Base-by-base conservation (phyloP, 2,797 vertebrate genomes). In the Nannoperca australis region DNA sequence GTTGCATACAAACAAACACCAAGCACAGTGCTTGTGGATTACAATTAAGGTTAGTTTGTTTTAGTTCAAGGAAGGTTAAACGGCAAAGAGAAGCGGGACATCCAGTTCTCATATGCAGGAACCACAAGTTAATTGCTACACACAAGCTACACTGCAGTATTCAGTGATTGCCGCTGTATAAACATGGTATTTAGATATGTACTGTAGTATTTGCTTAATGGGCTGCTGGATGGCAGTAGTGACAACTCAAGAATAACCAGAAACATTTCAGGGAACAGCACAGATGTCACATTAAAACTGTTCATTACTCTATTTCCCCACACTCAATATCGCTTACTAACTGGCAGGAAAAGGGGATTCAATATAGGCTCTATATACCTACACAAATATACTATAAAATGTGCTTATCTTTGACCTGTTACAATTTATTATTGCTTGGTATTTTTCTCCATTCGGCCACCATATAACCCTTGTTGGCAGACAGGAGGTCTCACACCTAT, bases 361-460 rank as follows among this genome's bases (percentile, higher is more conserved):
- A 69, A 73, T 81, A 79, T 30, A 74, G n/a, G 12, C 70, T 86
- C 70, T 80, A 60, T 81, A 0, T 64, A 78, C 24, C 60, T 69
- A 73, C 60, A 79, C 51, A 84, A 76, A 85, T 84, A 84, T 68
- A 81, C 71, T 83, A 76, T 66, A 7, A 80, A 81, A 74, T 90
- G 88, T 92, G 90, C 90, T 91, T 74, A 66, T 89, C 73, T 83
- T 76, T 56, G 30, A 90, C 71, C 73, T 79, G 27, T 81, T 87
- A 11, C 87, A 79, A 80, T 81, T 76, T 85, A 79, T 91, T 93
- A 93, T 93, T 92, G 91, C 91, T 89, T 82, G 5, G 42, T 69
- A 54, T 30, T 69, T 49, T 27, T 38, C 66, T 27, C 49, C 7
- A 32, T 34, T 50, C 1, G 2, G 2, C 58, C 47, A 62, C 15